Percentiles rank a stretch among this genome's conserved stretches.
phyloP scores from a whole-genome alignment of 2,797 vertebrate species.

The Acrocephalus scirpaceus region DNA sequence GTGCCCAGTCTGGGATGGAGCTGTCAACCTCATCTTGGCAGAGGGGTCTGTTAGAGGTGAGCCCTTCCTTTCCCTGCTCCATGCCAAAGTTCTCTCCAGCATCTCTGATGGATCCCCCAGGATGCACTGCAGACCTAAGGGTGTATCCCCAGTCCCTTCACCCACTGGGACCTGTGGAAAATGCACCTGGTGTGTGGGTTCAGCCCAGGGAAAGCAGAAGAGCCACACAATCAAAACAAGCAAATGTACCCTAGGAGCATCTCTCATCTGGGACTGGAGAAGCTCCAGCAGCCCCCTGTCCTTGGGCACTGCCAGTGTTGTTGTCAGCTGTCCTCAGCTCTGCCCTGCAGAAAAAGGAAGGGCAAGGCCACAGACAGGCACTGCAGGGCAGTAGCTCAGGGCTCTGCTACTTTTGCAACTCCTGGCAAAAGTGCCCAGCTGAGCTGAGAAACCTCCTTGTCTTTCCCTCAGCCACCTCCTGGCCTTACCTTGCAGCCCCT shows the following conservation, averaged over 20 bases:
- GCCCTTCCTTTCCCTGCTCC: background rate
- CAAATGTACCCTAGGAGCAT: background rate
- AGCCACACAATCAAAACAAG: background rate
- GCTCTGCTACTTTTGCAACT: background rate
- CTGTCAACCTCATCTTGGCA: background rate
- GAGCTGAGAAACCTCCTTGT: background rate
- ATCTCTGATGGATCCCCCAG: background rate
- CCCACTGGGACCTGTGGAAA: rapidly evolving
- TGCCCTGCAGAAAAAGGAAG: background rate
- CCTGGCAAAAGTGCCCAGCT: background rate
- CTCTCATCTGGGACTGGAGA: background rate
- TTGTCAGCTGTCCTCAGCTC: background rate
- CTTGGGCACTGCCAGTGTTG: background rate
- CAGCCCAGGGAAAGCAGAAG: background rate
- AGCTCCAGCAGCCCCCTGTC: background rate
- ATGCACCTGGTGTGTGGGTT: background rate
- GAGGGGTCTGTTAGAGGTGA: background rate
- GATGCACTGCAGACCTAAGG: background rate
- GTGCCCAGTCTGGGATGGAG: background rate
- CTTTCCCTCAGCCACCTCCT: background rate
- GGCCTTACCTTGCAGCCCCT: conserved; percentile 43
- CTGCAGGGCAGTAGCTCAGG: background rate
- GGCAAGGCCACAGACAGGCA: background rate
- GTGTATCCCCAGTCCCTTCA: background rate
- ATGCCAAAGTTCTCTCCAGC: background rate